Evolutionary conservation across 2,888 invertebrate genomes (phyloP), one percentile per base, ranked within the genome.

Genomic region (Diarsia brunnea): DNA sequence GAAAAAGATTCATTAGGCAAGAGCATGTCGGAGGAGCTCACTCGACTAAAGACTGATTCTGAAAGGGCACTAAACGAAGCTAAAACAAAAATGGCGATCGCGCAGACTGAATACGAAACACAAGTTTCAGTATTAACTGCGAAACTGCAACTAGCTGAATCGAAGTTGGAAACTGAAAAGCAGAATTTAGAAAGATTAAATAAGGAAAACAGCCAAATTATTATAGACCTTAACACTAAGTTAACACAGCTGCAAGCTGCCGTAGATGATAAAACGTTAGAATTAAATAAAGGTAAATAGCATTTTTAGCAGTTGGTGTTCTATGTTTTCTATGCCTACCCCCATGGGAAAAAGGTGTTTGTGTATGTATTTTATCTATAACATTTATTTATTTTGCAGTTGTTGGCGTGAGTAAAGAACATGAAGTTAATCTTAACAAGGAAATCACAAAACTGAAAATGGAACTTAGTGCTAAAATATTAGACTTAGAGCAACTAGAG

Each of bases 11-110:
- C 95, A 21, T 84, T 96, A 24, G 95, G 95, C 55, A 97, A 96
- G 88, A 96, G 96, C 81, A 95, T 97, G 95, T 94, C 95, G 1
- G 97, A 97, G 31, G 97, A 97, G 88, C 86, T 96, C 38, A 87
- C 92, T 21, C 94, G 94, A 90, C 89, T 95, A 0, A 96, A 93
- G 88, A 87, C 90, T 4, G 97, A 98, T 96, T 92, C 97, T 88
- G 91, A 97, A 94, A 93, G 97, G 90, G 93, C 95, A 86, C 88
- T 96, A 14, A 95, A 92, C 75, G 97, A 97, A 92, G 94, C 96
- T 66, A 97, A 95, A 93, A 97, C 97, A n/a, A 98, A 98, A 93
- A 95, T 97, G 63, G 97, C 97, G 77, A 97, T 98, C 89, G 97
- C 97, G 79, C 95, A 98, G 84, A 96, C 97, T 0, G 97, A 97